phyloP scores from a whole-genome alignment of 2,888 invertebrate species.

The Microplitis deprimator region DNA sequence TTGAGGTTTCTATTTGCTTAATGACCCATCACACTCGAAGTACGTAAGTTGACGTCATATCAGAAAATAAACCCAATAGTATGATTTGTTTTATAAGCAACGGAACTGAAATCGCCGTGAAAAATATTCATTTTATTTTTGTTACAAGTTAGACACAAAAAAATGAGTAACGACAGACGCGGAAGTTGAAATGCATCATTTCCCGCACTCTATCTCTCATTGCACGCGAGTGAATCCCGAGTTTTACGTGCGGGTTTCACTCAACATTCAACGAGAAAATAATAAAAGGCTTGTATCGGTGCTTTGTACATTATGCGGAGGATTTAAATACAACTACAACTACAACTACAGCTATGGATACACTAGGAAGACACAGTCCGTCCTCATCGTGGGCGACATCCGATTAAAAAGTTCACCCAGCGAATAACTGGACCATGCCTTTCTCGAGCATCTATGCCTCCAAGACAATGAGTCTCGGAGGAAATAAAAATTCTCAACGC shows the following conservation, averaged over 20 bases:
- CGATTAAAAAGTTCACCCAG: not conserved
- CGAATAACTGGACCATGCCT: conserved; percentile 12
- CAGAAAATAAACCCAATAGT: no score
- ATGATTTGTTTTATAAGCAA: no score
- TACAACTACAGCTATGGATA: no score
- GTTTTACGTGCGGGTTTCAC: not conserved
- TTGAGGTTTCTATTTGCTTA: no score
- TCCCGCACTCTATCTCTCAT: conserved; percentile 21
- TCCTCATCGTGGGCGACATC: conserved; percentile 6
- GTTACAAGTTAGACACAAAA: no score
- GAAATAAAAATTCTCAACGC: not conserved
- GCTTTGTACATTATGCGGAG: not conserved
- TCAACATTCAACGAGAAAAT: conserved; percentile 2
- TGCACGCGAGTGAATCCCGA: conserved; percentile 23
- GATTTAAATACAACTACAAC: not conserved
- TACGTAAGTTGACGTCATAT: no score
- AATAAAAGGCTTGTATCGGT: not conserved
- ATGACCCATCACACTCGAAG: no score
- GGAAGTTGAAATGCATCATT: conserved; percentile 30
- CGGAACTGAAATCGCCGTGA: no score
- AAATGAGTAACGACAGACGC: conserved; percentile 11
- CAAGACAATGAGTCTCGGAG: not conserved
- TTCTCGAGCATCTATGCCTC: not conserved
- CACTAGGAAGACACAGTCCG: not conserved
- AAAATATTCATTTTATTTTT: no score